phyloP scores from a whole-genome alignment of 2,113 vertebrate genomes.

The Mastomys coucha region DNA sequence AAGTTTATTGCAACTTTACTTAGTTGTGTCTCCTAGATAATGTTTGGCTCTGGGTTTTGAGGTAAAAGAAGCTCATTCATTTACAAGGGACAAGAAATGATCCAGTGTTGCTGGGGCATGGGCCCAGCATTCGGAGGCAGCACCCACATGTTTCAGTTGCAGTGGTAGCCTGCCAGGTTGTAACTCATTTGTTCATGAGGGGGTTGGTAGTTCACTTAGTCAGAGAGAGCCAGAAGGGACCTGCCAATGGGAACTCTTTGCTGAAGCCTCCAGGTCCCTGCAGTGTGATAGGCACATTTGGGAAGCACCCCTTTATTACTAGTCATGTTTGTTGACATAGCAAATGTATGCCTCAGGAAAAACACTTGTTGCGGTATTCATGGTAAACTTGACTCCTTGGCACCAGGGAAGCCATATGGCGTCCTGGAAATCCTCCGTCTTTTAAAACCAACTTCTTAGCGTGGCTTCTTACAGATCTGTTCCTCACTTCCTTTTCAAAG shows the following conservation, averaged over 20 bases:
- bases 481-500: neutral
- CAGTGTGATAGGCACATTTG: neutral
- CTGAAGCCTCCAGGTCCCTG: neutral
- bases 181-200: neutral
- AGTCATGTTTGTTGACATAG: neutral
- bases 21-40: neutral
- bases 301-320: neutral
- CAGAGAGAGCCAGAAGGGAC: neutral
- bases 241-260: neutral
- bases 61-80: neutral
- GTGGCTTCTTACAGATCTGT: neutral
- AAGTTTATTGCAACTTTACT: neutral
- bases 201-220: neutral
- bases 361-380: neutral
- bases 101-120: rapidly evolving
- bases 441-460: neutral
- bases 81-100: neutral
- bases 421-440: no score
- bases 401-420: rapidly evolving
- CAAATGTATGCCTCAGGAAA: neutral
- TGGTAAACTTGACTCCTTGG: no score
- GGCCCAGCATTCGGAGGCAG: rapidly evolving
- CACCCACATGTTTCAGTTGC: neutral
- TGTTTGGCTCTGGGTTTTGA: neutral
- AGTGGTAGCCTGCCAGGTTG: neutral